Percentiles rank a stretch among this genome's conserved stretches.
Evolutionary conservation across 2,113 vertebrate species (phyloP).

Genomic region (Macquaria australasica): DNA sequence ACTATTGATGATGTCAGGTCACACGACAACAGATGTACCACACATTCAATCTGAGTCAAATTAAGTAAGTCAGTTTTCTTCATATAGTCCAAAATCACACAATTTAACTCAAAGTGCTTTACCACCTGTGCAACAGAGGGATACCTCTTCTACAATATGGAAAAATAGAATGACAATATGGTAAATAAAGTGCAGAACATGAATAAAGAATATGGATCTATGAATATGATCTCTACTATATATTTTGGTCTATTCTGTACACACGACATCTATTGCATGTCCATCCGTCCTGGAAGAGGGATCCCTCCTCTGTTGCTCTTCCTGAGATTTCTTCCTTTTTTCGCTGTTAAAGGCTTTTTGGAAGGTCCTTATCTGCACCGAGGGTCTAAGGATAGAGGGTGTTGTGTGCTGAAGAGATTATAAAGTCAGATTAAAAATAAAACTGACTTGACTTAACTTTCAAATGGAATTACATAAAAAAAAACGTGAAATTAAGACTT

Average conservation of each 20-base stretch:
- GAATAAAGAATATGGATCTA: background rate
- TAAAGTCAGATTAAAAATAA: too few species aligned
- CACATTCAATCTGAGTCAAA: background rate
- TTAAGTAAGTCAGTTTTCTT: background rate
- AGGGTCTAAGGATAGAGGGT: too few species aligned
- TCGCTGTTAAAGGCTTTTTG: too few species aligned
- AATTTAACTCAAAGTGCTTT: too few species aligned
- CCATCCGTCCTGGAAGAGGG: background rate
- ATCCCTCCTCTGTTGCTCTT: too few species aligned
- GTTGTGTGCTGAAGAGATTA: background rate
- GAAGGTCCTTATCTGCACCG: too few species aligned
- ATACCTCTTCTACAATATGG: background rate
- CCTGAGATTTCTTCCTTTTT: too few species aligned
- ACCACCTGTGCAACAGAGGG: too few species aligned
- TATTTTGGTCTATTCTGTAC: background rate
- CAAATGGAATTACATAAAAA: too few species aligned
- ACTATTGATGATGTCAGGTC: background rate
- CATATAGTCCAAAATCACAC: background rate
- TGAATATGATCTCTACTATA: background rate
- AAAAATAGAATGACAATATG: background rate
- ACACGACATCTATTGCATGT: background rate
- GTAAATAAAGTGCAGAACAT: background rate
- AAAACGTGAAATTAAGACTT: too few species aligned
- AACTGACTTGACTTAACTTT: too few species aligned
- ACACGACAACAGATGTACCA: background rate